Conservation (phyloP, 2,888 invertebrate species). For the Panorpa germanica region DNA sequence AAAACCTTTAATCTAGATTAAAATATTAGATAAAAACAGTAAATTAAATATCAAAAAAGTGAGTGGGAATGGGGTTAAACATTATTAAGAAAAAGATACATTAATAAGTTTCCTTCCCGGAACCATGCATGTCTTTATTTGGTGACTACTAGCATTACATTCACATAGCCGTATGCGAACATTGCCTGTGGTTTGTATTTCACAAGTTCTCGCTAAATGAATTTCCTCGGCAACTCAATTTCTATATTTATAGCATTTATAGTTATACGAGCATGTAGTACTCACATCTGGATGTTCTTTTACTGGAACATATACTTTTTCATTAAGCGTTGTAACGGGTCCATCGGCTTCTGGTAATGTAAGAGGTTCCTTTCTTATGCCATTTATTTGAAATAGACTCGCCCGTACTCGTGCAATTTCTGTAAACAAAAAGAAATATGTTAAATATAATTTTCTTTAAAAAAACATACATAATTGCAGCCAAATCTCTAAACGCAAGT, state of each 20-base stretch:
- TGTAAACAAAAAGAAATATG: slow-evolving; percentile 35
- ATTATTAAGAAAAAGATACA: too few relatives aligned
- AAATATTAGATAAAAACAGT: too few relatives aligned
- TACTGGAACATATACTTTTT: slow-evolving; percentile 99
- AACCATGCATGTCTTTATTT: too few relatives aligned
- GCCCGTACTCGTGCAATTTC: slow-evolving; percentile 97
- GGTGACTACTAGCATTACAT: too few relatives aligned
- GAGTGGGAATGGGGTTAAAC: too few relatives aligned
- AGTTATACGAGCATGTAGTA: slow-evolving; percentile 18
- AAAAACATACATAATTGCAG: slow-evolving; percentile 7
- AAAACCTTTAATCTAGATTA: too few relatives aligned
- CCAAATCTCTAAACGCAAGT: slow-evolving; percentile 1
- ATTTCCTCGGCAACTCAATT: not conserved
- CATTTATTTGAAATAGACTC: slow-evolving; percentile 97
- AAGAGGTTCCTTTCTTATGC: slow-evolving; percentile 84
- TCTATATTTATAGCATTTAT: slow-evolving; percentile 2
- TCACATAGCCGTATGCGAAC: not conserved
- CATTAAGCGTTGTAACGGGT: slow-evolving; percentile 79
- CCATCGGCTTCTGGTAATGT: slow-evolving; percentile 83
- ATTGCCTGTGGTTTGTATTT: slow-evolving; percentile 1
- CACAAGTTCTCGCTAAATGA: not conserved
- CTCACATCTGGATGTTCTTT: slow-evolving; percentile 99
- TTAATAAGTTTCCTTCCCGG: too few relatives aligned
- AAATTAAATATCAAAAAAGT: too few relatives aligned
- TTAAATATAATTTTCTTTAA: slow-evolving; percentile 9